Percentiles rank a stretch among this genome's conserved stretches.
These are phyloP conservation scores for Brachypalpus laphriformis DNA, from an alignment of 2,888 invertebrate genomes.

Conservation along the genomic window DNA sequence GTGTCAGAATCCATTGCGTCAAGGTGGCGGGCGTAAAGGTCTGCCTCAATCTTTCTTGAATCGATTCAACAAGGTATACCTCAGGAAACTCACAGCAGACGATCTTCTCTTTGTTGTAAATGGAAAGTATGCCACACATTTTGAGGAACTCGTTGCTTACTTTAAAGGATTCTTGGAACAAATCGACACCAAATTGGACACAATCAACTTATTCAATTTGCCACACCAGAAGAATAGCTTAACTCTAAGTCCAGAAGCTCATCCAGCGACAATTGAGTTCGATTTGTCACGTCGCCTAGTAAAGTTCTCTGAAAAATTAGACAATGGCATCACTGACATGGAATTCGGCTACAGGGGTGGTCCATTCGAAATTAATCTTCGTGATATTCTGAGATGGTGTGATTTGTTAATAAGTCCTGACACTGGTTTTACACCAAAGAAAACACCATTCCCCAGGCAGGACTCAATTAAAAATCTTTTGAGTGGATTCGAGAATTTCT, in stretches of 20 bases:
- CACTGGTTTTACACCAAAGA: slow-evolving; percentile 77
- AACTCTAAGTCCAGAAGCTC: slow-evolving; percentile 3
- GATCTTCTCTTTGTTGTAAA: slow-evolving; percentile 85
- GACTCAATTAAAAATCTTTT: slow-evolving; percentile 42
- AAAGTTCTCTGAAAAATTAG: slow-evolving; percentile 89
- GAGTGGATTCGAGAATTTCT: slow-evolving; percentile 76
- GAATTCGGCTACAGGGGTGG: slow-evolving; percentile 92
- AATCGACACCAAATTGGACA: neutral
- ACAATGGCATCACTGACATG: slow-evolving; percentile 86
- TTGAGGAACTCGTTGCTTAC: slow-evolving; percentile 76
- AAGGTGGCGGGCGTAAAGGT: slow-evolving; percentile 98
- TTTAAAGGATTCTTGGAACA: slow-evolving; percentile 75
- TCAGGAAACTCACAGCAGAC: slow-evolving; percentile 85
- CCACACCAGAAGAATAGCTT: slow-evolving; percentile 17
- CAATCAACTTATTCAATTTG: slow-evolving; percentile 61
- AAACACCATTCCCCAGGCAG: slow-evolving; percentile 62
- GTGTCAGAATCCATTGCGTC: slow-evolving; percentile 97
- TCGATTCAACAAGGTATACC: slow-evolving; percentile 95
- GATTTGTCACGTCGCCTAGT: slow-evolving; percentile 89
- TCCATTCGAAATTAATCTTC: slow-evolving; percentile 98
- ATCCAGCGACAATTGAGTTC: slow-evolving; percentile 78
- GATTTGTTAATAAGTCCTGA: slow-evolving; percentile 85
- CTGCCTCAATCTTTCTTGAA: slow-evolving; percentile 98
- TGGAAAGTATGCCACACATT: slow-evolving; percentile 78
- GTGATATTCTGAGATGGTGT: slow-evolving; percentile 97